Conservation (phyloP, 2,797 vertebrate genomes). For the Peromyscus attwateri region DNA sequence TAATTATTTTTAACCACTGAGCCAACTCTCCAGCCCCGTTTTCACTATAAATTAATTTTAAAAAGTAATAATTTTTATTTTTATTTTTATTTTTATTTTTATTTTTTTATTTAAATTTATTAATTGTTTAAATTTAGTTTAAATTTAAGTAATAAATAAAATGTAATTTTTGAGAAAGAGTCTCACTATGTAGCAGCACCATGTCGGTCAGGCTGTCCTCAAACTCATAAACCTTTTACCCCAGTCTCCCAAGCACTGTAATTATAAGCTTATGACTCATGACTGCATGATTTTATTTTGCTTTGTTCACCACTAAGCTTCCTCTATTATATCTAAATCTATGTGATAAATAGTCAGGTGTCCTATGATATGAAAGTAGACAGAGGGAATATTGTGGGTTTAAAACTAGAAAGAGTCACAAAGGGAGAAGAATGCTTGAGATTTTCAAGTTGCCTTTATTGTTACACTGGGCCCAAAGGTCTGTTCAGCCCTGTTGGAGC, state of each 20-base stretch:
- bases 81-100: too few species aligned
- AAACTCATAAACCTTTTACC: background rate
- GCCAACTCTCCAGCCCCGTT: background rate
- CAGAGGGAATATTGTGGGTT: too few species aligned
- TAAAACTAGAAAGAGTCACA: background rate
- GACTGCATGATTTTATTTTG: background rate
- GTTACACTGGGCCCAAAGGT: background rate
- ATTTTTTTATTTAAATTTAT: background rate
- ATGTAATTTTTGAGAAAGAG: background rate
- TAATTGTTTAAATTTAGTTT: background rate
- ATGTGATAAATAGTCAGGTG: background rate
- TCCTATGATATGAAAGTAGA: background rate
- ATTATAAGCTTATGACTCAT: background rate
- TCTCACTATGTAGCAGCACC: background rate
- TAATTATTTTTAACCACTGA: too few species aligned
- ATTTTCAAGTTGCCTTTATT: conserved; percentile 19
- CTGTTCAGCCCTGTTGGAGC: background rate
- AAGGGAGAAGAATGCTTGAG: background rate
- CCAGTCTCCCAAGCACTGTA: background rate
- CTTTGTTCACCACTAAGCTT: background rate
- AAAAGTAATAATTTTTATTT: background rate
- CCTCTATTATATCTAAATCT: background rate
- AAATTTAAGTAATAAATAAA: background rate
- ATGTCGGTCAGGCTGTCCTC: background rate
- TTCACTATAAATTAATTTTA: background rate